A percentile compares a stretch with the other conserved stretches of the same genome.
Conservation (phyloP, 2,888 invertebrate species). For the Gortyna flavago region DNA sequence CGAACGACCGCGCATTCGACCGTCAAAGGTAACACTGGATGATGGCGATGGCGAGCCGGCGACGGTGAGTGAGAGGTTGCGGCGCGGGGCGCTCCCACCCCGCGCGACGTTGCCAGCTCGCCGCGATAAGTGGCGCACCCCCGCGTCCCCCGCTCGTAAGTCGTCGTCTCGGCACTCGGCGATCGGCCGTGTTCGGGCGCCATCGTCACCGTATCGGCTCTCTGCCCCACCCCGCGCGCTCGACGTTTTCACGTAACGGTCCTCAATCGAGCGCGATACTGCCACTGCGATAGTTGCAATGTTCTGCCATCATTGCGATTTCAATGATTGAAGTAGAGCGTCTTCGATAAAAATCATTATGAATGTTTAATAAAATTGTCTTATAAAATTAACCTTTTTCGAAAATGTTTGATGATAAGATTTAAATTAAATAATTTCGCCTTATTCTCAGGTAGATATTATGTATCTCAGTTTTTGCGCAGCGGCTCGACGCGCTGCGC, state of each 20-base stretch:
- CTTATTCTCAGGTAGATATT: slow-evolving; percentile 77
- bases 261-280: slow-evolving; percentile 90
- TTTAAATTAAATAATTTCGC: slow-evolving; percentile 66
- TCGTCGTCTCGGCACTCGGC: slow-evolving; percentile 87
- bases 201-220: slow-evolving; percentile 86
- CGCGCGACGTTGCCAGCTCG: slow-evolving; percentile 90
- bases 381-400: slow-evolving; percentile 15
- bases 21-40: slow-evolving; percentile 92
- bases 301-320: slow-evolving; percentile 79
- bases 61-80: slow-evolving; percentile 91
- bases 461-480: slow-evolving; percentile 81
- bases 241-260: slow-evolving; percentile 90
- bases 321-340: slow-evolving; percentile 76
- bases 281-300: slow-evolving; percentile 85
- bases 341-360: slow-evolving; percentile 60
- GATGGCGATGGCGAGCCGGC: slow-evolving; percentile 88
- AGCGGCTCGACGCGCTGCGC: slow-evolving; percentile 70
- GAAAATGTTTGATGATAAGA: slow-evolving; percentile 23
- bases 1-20: slow-evolving; percentile 88
- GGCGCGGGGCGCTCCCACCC: slow-evolving; percentile 89
- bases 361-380: slow-evolving; percentile 35
- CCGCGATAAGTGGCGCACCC: slow-evolving; percentile 90
- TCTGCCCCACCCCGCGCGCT: slow-evolving; percentile 87
- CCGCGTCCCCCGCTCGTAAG: slow-evolving; percentile 87
- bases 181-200: slow-evolving; percentile 87